These are phyloP conservation scores for Ochotona princeps DNA, from an alignment of 2,113 vertebrate species.

Conservation along the genomic window DNA sequence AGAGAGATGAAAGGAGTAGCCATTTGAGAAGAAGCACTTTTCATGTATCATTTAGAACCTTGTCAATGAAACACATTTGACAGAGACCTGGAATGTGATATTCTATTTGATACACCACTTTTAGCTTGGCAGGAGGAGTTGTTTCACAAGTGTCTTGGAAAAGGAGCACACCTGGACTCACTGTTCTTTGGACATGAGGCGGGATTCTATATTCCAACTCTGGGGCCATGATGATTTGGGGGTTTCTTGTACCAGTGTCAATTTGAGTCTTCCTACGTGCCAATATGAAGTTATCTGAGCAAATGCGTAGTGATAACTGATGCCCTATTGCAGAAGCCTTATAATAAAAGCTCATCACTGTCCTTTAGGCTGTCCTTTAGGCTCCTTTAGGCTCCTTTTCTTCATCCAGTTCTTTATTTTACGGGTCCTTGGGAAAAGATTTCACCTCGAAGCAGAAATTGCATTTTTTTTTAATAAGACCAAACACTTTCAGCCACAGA, in stretches of 20 bases:
- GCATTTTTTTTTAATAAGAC: neutral
- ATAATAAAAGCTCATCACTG: neutral
- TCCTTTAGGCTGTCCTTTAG: accelerated
- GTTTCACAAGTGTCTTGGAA: neutral
- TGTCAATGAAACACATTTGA: neutral
- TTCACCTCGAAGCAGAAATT: neutral
- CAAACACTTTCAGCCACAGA: neutral
- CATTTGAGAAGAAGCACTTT: neutral
- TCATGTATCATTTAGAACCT: neutral
- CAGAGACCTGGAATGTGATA: neutral
- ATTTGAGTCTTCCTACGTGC: neutral
- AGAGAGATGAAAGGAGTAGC: neutral
- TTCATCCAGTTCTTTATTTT: neutral
- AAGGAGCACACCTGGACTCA: neutral
- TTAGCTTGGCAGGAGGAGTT: neutral
- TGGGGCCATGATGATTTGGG: neutral
- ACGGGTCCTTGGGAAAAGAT: neutral
- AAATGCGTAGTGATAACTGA: neutral
- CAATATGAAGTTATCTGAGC: neutral
- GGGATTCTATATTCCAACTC: neutral
- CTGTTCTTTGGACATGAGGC: neutral
- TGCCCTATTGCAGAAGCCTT: neutral
- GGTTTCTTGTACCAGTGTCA: neutral
- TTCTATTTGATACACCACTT: neutral
- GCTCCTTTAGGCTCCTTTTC: neutral